These are phyloP conservation scores for Phenganax subtilis DNA, from an alignment of 92 coral and sea anemone genomes.

Conservation along the genomic window DNA sequence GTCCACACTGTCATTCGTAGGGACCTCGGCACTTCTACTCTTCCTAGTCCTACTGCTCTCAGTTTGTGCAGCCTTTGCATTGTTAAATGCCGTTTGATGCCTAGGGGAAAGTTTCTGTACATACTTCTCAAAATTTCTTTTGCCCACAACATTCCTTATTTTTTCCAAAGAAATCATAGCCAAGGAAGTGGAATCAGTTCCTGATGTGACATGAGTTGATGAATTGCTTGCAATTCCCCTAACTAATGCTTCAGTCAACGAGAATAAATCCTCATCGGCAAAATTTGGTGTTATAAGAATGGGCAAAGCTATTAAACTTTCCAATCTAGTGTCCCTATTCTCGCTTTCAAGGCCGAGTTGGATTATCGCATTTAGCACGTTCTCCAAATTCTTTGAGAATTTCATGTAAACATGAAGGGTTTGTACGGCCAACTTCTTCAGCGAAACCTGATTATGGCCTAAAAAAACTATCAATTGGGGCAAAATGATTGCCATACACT, in stretches of 20 bases:
- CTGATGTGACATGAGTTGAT: constrained; percentile 63
- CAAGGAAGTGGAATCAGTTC: constrained; percentile 53
- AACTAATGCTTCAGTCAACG: constrained; percentile 85
- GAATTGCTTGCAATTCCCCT: constrained; percentile 64
- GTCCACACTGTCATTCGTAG: constrained; percentile 53
- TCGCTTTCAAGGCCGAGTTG: constrained; percentile 93
- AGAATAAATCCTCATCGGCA: constrained; percentile 93
- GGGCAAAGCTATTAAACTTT: constrained; percentile 87
- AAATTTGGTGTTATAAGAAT: constrained; percentile 90
- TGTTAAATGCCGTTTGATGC: constrained; percentile 60
- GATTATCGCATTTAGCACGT: constrained; percentile 84
- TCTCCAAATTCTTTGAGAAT: constrained; percentile 74
- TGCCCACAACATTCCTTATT: constrained; percentile 86
- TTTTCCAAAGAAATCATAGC: constrained; percentile 91
- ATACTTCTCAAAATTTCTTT: constrained; percentile 68
- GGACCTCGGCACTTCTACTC: constrained; percentile 86
- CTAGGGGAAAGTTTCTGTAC: constrained; percentile 66
- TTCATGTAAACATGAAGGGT: constrained; percentile 98
- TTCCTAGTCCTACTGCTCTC: constrained; percentile 47
- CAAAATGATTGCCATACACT: constrained; percentile 82
- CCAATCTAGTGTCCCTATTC: constrained; percentile 79
- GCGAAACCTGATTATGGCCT: constrained; percentile 85
- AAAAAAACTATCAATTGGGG: constrained; percentile 89
- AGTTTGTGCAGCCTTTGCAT: constrained; percentile 36
- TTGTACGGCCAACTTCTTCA: constrained; percentile 92